Conservation (phyloP, 1,140 invertebrate species). For the Drosophila repleta region DNA sequence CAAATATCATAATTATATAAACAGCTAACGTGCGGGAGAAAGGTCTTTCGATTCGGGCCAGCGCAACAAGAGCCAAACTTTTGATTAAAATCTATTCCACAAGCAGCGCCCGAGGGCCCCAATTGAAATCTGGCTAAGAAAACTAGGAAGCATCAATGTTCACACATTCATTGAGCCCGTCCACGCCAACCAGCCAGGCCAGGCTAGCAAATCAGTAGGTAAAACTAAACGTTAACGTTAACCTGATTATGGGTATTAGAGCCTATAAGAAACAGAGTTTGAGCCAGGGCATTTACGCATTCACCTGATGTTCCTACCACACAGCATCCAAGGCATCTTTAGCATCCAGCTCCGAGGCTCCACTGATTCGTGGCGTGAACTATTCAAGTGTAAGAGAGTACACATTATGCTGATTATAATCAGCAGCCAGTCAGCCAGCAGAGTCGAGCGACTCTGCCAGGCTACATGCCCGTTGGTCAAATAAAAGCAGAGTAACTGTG, state of each 20-base stretch:
- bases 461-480: constrained; percentile 28
- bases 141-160: constrained; percentile 63
- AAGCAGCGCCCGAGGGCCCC: constrained; percentile 40
- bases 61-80: constrained; percentile 14
- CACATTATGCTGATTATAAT: constrained; percentile 81
- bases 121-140: constrained; percentile 23
- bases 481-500: constrained; percentile 10
- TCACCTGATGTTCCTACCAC: constrained; percentile 21
- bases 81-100: constrained; percentile 74
- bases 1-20: constrained; percentile 82
- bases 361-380: constrained; percentile 76
- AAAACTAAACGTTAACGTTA: constrained; percentile 80
- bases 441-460: constrained; percentile 55
- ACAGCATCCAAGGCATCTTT: background rate
- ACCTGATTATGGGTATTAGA: constrained; percentile 80
- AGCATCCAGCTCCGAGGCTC: constrained; percentile 14
- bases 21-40: constrained; percentile 77
- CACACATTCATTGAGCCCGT: constrained; percentile 66
- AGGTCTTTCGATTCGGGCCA: constrained; percentile 52
- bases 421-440: constrained; percentile 49
- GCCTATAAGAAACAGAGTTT: constrained; percentile 70
- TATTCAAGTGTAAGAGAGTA: constrained; percentile 81
- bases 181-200: constrained; percentile 11
- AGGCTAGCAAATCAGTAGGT: constrained; percentile 74
- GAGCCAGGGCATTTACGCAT: constrained; percentile 51